Conservation (phyloP, 2,113 vertebrate species). For the Oncorhynchus clarkii region DNA sequence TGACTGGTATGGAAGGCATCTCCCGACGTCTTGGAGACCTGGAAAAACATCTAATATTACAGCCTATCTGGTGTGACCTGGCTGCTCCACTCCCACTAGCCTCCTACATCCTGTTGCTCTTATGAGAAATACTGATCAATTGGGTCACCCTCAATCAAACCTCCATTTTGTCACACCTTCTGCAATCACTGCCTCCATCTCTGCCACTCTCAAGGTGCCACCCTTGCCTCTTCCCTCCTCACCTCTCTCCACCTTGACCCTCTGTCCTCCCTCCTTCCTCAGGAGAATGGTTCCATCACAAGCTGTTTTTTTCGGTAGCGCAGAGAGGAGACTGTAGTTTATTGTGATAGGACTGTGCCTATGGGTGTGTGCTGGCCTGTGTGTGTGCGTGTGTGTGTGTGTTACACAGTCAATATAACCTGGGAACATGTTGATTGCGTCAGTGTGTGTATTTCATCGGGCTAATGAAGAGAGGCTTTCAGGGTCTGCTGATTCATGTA, state of each 20-base stretch:
- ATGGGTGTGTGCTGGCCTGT: slow-evolving; percentile 3
- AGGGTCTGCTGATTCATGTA: background rate
- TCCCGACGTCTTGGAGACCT: too few relatives aligned
- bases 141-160: too few relatives aligned
- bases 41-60: too few relatives aligned
- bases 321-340: background rate
- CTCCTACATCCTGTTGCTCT: too few relatives aligned
- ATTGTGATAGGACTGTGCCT: background rate
- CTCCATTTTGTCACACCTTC: too few relatives aligned
- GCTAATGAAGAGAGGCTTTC: slow-evolving; percentile 20
- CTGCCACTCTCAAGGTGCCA: background rate
- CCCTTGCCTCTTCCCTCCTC: background rate
- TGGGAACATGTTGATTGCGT: background rate
- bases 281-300: background rate
- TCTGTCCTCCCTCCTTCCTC: background rate
- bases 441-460: slow-evolving; percentile 7
- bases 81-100: too few relatives aligned
- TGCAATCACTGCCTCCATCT: background rate
- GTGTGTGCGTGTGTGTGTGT: background rate
- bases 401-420: slow-evolving; percentile 2
- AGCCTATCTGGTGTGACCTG: too few relatives aligned
- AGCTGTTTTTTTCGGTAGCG: background rate
- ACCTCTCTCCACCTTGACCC: background rate
- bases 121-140: too few relatives aligned
- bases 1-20: too few relatives aligned